These are phyloP conservation scores for Hypocryptadius cinnamomeus DNA, from an alignment of 2,113 vertebrate genomes.

Conservation along the genomic window DNA sequence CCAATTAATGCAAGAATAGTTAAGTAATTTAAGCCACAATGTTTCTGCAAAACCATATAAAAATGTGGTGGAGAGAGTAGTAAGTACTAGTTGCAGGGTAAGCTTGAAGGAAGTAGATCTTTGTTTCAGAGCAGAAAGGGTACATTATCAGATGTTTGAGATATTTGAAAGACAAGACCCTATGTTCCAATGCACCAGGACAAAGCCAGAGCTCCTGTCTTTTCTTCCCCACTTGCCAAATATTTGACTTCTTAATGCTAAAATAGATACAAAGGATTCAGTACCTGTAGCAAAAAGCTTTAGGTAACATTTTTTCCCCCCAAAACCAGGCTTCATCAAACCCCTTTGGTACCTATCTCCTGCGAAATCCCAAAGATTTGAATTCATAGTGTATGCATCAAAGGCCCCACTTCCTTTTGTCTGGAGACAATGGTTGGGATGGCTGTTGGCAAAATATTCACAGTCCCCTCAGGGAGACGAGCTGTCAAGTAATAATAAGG, in stretches of 20 bases:
- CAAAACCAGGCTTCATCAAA: neutral
- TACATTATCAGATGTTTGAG: neutral
- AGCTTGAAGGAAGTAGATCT: neutral
- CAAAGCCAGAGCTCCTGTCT: neutral
- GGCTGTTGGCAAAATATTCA: conserved; percentile 41
- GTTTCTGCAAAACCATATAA: neutral
- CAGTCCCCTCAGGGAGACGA: neutral
- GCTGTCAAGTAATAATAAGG: conserved; percentile 44
- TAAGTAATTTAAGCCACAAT: neutral
- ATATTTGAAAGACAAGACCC: neutral
- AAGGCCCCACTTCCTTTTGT: neutral
- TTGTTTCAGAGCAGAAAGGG: neutral
- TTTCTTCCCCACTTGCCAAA: neutral
- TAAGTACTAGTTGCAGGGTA: neutral
- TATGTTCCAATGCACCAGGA: neutral
- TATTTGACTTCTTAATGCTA: neutral
- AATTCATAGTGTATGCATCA: neutral
- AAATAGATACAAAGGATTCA: neutral
- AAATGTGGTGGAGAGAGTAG: neutral
- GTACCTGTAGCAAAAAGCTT: neutral
- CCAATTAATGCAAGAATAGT: conserved; percentile 30
- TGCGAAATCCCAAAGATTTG: conserved; percentile 1
- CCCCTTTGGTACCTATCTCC: neutral
- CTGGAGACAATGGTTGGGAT: neutral
- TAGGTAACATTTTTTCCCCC: neutral